Evolutionary conservation across 2,113 vertebrate genomes (phyloP).

Genomic region (Aythya baeri): DNA sequence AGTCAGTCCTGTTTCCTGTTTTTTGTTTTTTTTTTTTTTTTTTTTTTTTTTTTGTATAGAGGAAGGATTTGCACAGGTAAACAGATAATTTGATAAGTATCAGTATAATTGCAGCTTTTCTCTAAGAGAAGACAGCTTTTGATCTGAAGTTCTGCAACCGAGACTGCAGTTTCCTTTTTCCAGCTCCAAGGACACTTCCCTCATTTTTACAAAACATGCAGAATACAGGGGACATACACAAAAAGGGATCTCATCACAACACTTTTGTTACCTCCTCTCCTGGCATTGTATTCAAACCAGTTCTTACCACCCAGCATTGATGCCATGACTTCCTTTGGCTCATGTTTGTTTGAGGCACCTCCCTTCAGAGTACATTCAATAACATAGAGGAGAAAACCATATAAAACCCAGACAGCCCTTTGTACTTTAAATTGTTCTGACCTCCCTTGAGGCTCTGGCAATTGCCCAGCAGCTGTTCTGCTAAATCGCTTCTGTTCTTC

Average conservation of each 20-base stretch:
- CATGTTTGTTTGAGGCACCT: not conserved
- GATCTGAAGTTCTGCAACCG: not conserved
- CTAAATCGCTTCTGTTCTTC: not conserved
- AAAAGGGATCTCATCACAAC: not conserved
- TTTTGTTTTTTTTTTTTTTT: not conserved
- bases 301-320: not conserved
- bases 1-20: not conserved
- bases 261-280: not conserved
- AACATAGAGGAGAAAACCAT: not conserved
- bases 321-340: not conserved
- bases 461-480: not conserved
- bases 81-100: not conserved
- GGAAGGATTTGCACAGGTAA: not conserved
- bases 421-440: conserved; percentile 8
- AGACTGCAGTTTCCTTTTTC: not conserved
- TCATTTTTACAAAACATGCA: not conserved
- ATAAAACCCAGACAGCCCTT: not conserved
- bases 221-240: not conserved
- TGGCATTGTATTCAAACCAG: not conserved
- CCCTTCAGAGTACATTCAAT: not conserved
- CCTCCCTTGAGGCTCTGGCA: not conserved
- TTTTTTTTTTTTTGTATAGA: not conserved
- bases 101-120: not conserved
- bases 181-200: not conserved
- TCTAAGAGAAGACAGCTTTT: not conserved